A percentile compares a stretch with the other conserved stretches of the same genome.
Conservation (phyloP, 2,888 invertebrate genomes). For the Cheilosia vernalis region DNA sequence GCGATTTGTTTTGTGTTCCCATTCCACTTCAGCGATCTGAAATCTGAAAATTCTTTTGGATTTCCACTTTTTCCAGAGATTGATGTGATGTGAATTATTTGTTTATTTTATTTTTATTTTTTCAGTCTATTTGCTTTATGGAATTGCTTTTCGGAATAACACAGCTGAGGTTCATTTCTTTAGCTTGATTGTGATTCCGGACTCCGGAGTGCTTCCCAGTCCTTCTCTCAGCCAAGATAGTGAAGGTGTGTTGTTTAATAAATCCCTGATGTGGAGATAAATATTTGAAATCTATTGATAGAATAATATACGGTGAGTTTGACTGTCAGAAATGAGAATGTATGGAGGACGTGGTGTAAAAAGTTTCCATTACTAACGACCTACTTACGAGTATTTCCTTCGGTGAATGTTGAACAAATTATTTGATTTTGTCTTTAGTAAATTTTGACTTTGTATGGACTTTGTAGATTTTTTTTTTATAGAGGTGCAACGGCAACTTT, state of each 20-base stretch:
- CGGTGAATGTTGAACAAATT: no score
- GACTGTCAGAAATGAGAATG: neutral
- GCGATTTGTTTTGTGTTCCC: slow-evolving; percentile 14
- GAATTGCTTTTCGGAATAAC: neutral
- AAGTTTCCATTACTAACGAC: no score
- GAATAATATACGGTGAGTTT: neutral
- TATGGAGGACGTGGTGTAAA: no score
- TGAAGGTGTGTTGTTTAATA: neutral
- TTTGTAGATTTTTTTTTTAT: no score
- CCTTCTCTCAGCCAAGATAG: neutral
- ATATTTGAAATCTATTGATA: neutral
- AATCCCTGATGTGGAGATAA: neutral
- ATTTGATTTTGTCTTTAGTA: no score
- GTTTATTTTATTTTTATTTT: neutral
- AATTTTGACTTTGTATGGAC: no score
- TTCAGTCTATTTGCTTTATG: neutral
- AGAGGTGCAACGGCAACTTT: no score
- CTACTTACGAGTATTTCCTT: no score
- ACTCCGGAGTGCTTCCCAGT: neutral
- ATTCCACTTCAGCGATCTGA: neutral
- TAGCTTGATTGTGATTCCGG: neutral
- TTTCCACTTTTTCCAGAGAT: neutral
- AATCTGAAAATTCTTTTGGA: neutral
- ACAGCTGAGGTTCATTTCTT: neutral
- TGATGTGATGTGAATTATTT: slow-evolving; percentile 6